Evolutionary conservation across 2,797 vertebrate species (phyloP).

Genomic region (Chiroxiphia lanceolata): DNA sequence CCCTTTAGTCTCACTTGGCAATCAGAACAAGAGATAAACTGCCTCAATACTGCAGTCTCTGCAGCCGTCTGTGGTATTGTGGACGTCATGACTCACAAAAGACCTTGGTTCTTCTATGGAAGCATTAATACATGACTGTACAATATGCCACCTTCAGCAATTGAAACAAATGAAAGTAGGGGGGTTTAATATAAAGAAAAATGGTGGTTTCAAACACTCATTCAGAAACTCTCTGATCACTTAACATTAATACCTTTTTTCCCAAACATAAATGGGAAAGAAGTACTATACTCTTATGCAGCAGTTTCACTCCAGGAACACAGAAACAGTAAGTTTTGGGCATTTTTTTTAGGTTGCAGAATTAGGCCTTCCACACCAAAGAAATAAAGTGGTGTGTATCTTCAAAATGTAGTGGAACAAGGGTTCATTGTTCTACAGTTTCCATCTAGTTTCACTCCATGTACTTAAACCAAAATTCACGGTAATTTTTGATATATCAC

Average conservation of each 20-base stretch:
- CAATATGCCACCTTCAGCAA: background rate
- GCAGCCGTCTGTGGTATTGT: background rate
- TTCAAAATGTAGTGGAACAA: background rate
- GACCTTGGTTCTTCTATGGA: background rate
- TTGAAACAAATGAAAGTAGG: background rate
- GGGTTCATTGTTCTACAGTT: background rate
- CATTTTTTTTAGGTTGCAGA: background rate
- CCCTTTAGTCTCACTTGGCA: background rate
- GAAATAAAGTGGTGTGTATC: background rate
- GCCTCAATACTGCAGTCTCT: background rate
- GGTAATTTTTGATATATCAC: background rate
- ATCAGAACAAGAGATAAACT: background rate
- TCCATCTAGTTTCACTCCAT: background rate
- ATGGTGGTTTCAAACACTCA: background rate
- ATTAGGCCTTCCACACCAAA: background rate
- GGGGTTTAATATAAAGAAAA: background rate
- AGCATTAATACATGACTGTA: background rate
- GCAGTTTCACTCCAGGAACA: background rate
- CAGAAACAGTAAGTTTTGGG: background rate
- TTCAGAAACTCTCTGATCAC: background rate
- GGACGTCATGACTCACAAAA: background rate
- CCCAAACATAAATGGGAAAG: background rate
- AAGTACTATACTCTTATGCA: accelerated
- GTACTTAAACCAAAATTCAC: background rate
- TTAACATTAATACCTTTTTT: background rate